Conservation (phyloP, 2,113 vertebrate genomes). For the Columba livia region DNA sequence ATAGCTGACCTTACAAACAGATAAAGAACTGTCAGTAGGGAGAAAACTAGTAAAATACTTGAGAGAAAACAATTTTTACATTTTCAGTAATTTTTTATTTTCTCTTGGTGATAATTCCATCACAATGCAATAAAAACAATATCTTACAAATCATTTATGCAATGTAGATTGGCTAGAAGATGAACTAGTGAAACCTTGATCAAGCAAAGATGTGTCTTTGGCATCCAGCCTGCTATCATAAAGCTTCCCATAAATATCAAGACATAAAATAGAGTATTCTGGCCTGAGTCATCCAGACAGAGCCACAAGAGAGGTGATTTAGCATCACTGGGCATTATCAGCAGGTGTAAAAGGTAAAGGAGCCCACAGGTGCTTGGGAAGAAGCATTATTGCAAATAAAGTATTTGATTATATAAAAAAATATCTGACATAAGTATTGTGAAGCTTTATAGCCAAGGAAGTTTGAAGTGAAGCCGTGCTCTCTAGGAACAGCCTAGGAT, state of each 20-base stretch:
- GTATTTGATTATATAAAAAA: not conserved
- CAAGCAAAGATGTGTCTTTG: constrained; percentile 41
- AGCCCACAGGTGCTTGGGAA: not conserved
- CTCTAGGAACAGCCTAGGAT: not conserved
- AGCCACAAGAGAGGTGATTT: not conserved
- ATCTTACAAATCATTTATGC: constrained; percentile 21
- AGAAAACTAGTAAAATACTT: not conserved
- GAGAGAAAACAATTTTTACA: not conserved
- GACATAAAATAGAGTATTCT: not conserved
- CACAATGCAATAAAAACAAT: constrained; percentile 4
- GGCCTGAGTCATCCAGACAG: not conserved
- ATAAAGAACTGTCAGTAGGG: not conserved
- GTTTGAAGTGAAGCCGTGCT: not conserved
- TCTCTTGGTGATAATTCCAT: constrained; percentile 12
- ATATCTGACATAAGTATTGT: not conserved
- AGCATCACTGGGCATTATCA: not conserved
- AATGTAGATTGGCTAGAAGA: not conserved
- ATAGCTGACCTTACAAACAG: not conserved
- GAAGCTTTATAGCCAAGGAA: not conserved
- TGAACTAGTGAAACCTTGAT: constrained; percentile 4
- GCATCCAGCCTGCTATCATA: constrained; percentile 2
- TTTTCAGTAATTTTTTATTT: not conserved
- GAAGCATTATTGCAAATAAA: constrained; percentile 18
- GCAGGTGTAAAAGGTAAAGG: not conserved
- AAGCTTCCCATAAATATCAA: not conserved